These are phyloP conservation scores for Saccopteryx leptura DNA, from an alignment of 2,113 vertebrate species.

Conservation along the genomic window DNA sequence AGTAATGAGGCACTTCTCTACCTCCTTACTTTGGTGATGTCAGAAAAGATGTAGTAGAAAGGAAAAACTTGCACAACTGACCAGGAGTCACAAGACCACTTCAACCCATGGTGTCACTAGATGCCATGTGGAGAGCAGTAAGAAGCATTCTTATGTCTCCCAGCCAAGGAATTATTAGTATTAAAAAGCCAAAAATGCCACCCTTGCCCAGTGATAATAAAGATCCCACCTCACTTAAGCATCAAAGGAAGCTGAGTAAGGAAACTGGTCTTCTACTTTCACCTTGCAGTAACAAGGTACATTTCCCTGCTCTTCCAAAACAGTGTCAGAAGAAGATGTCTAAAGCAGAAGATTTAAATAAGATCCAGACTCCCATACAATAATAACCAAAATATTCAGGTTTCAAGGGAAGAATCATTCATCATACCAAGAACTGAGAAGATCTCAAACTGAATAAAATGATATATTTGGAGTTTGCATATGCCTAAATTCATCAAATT, in stretches of 20 bases:
- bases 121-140: background rate
- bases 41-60: background rate
- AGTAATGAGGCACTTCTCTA: background rate
- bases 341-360: slow-evolving; percentile 6
- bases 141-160: background rate
- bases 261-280: background rate
- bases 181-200: background rate
- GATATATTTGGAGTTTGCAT: background rate
- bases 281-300: background rate
- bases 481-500: background rate
- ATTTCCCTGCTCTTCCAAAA: background rate
- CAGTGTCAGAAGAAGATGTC: background rate
- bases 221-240: background rate
- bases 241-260: background rate
- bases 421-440: background rate
- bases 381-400: background rate
- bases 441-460: slow-evolving; percentile 5
- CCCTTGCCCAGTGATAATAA: background rate
- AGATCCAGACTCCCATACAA: background rate
- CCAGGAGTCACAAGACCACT: background rate
- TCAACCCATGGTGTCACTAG: background rate
- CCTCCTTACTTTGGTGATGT: background rate
- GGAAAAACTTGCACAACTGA: background rate
- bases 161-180: background rate
- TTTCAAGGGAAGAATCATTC: background rate